Evolutionary conservation across 1,140 invertebrate species (phyloP).

Genomic region (Penaeus chinensis): DNA sequence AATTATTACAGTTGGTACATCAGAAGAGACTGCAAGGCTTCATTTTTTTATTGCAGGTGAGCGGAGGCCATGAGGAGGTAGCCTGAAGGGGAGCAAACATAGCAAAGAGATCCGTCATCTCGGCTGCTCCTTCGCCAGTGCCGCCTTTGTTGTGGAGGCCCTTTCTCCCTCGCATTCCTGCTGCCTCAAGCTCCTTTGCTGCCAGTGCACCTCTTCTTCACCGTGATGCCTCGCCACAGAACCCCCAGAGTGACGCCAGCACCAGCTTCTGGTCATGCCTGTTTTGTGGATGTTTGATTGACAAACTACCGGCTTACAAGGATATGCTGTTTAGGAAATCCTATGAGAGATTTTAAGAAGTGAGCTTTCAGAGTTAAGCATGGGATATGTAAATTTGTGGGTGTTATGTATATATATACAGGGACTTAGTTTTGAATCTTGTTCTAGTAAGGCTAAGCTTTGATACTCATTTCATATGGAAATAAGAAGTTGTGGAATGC

Average conservation of each 20-base stretch:
- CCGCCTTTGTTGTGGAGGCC: constrained; percentile 28
- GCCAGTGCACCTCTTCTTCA: constrained; percentile 13
- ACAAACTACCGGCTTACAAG: constrained; percentile 34
- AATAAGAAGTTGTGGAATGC: constrained; percentile 14
- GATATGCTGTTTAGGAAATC: constrained; percentile 27
- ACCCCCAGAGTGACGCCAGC: constrained; percentile 33
- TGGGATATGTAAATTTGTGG: constrained; percentile 4
- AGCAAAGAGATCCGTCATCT: constrained; percentile 5
- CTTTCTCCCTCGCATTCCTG: neutral
- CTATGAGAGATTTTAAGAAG: constrained; percentile 32
- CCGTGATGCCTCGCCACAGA: constrained; percentile 39
- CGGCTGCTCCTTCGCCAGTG: neutral
- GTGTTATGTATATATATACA: constrained; percentile 29
- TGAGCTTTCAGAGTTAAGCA: constrained; percentile 26
- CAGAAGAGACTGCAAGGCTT: too few relatives aligned
- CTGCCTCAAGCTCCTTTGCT: neutral
- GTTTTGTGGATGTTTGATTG: constrained; percentile 33
- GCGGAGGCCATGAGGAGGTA: constrained; percentile 33
- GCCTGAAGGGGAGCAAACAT: constrained; percentile 28
- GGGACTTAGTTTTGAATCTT: constrained; percentile 5
- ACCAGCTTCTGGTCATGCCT: constrained; percentile 39
- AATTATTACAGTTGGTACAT: neutral
- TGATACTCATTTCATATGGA: constrained; percentile 26
- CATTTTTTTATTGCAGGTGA: constrained; percentile 20
- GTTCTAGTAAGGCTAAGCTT: constrained; percentile 36